Evolutionary conservation across 2,113 vertebrate species (phyloP), one percentile per base, ranked within the genome.

Genomic region (Maccullochella peelii): DNA sequence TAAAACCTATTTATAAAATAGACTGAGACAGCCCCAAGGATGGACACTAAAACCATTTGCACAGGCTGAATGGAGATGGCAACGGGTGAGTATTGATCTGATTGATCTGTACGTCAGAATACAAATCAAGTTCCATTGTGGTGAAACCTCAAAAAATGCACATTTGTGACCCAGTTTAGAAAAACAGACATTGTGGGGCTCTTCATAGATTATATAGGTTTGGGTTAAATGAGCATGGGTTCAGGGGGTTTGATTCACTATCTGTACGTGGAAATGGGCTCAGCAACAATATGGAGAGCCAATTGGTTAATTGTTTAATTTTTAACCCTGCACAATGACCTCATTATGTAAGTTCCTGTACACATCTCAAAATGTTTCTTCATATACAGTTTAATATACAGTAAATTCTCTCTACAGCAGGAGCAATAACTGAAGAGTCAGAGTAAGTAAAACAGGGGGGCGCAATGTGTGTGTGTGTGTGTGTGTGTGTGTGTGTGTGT

Each of bases 21-120:
- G 65, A 50, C 59, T 20, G 58, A 73, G 61, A 78, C 63, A 21
- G 73, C 47, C n/a, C 6, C n/a, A 61, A 49, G 77, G 83, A 72
- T 52, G 66, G 47, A 55, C 54, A 68, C 20, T 72, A 49, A 81
- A 80, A 55, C 52, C 50, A 77, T 80, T 54, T 82, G 72, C 66
- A 63, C n/a, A 25, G 79, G 77, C 38, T 86, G 74, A 89, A 72
- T 55, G 70, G 30, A 79, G 54, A 71, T 47, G 30, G 77, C 38
- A 80, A 81, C 67, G 70, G 49, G n/a, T 55, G 21, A 70, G 9
- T 73, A 91, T 88, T 89, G 90, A 91, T 91, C 67, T 59, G 55
- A 87, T 76, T 44, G 82, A 90, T 80, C 61, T 3, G 1, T 9
- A 57, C 38, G 50, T 86, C 70, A 77, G 73, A 76, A 65, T 50